phyloP scores from a whole-genome alignment of 2,797 vertebrate species.

The Xyrichtys novacula region DNA sequence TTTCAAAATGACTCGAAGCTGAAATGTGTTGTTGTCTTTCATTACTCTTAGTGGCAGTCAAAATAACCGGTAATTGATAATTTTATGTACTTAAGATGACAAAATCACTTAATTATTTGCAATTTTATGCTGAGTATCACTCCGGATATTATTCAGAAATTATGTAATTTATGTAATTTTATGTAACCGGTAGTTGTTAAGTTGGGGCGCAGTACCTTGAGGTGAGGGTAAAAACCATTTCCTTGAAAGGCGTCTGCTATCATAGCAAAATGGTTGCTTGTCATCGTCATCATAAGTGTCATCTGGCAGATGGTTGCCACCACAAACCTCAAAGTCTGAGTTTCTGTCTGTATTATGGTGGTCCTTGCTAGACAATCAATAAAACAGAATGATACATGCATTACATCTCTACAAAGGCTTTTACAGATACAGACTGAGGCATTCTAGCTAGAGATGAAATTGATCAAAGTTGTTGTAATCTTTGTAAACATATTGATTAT shows the following conservation, averaged over 20 bases:
- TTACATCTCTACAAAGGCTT: too few relatives aligned
- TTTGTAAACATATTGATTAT: neutral
- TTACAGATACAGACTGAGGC: neutral
- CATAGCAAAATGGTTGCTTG: slow-evolving; percentile 86
- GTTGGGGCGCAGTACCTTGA: slow-evolving; percentile 81
- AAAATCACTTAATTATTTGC: too few relatives aligned
- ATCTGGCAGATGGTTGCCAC: slow-evolving; percentile 85
- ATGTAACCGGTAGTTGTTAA: neutral
- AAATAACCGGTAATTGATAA: too few relatives aligned
- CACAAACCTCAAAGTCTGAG: slow-evolving; percentile 83
- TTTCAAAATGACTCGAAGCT: too few relatives aligned
- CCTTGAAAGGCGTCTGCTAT: slow-evolving; percentile 87
- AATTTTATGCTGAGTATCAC: too few relatives aligned
- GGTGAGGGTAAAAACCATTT: slow-evolving; percentile 92
- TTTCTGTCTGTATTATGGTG: slow-evolving; percentile 81
- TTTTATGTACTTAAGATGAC: too few relatives aligned
- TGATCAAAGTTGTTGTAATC: neutral
- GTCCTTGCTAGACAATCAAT: slow-evolving; percentile 82
- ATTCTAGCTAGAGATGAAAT: neutral
- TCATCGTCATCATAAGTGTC: slow-evolving; percentile 91
- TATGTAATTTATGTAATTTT: too few relatives aligned
- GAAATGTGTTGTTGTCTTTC: too few relatives aligned
- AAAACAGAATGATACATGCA: neutral
- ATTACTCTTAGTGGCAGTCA: too few relatives aligned
- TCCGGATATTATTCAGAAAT: too few relatives aligned